phyloP scores from a whole-genome alignment of 2,113 vertebrate genomes.

The Pelecanoides urinatrix region DNA sequence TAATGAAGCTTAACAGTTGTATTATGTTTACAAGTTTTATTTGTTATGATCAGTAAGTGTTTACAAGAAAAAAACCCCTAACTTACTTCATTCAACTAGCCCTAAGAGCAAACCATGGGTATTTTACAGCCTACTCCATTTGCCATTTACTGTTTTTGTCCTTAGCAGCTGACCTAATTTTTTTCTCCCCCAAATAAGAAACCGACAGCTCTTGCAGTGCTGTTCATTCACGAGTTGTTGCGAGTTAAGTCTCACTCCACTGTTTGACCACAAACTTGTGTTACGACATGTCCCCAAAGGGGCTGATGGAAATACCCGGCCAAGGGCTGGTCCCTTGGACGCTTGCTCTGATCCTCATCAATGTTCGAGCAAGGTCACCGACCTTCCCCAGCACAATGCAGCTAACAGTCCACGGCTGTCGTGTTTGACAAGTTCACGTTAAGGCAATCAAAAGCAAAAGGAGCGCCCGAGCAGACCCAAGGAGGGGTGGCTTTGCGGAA shows the following conservation, averaged over 20 bases:
- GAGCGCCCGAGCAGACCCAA: not conserved
- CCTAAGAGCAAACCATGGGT: not conserved
- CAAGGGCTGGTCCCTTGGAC: not conserved
- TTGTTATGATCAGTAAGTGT: conserved; percentile 50
- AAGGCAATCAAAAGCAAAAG: not conserved
- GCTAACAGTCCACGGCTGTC: rapidly evolving
- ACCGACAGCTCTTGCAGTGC: not conserved
- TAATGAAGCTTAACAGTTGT: conserved; percentile 56
- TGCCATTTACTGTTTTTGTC: not conserved
- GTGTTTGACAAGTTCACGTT: not conserved
- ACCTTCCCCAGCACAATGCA: not conserved
- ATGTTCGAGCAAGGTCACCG: rapidly evolving
- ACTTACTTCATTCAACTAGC: not conserved
- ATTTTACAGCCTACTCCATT: not conserved
- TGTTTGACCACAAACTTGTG: not conserved
- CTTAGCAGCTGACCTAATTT: not conserved
- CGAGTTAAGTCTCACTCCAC: not conserved
- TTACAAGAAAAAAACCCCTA: not conserved
- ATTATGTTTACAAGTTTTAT: conserved; percentile 60
- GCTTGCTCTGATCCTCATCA: not conserved
- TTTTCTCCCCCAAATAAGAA: not conserved
- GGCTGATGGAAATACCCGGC: not conserved
- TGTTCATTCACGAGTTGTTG: rapidly evolving
- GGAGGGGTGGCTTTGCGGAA: not conserved
- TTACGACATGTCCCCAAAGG: rapidly evolving